Base-by-base conservation (phyloP, 2,113 vertebrate genomes). In the Aegypius monachus region DNA sequence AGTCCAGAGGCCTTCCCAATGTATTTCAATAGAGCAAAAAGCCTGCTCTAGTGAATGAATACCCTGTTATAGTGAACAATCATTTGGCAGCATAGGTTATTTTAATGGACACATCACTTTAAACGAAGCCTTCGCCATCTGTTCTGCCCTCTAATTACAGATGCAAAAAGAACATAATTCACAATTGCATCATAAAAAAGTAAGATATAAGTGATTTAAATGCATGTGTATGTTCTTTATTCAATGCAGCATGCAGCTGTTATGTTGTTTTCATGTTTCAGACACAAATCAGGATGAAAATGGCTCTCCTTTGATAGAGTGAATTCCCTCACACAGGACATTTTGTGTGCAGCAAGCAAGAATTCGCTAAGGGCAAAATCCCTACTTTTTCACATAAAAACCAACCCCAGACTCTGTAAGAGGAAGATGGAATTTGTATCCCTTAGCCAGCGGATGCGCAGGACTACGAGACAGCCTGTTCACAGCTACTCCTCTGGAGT, bases 171-270 rank as follows among this genome's bases (percentile, higher is more conserved):
- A 97, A 97, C 95, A 97, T 97, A 97, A 98, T 97, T 97, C 97
- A 98, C 97, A 97, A 98, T 94, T 96, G 97, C 91, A 95, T 96
- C 97, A 98, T 98, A 97, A 98, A 98, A 98, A 97, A 96, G 96
- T 98, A 98, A 98, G 98, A 98, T 98, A 98, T 98, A 98, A 98
- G 98, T 98, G 98, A 98, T 98, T 98, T 98, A 98, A 98, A 98
- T 98, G 98, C 98, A 98, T 98, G 98, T 98, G 98, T 96, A 97
- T 98, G 98, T 98, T 98, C 98, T 98, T 98, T 98, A 98, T 98
- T 98, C 98, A 98, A 98, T 96, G 97, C 98, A 97, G 98, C 97
- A 98, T 97, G 98, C 98, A 98, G 98, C 98, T 98, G 98, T 98
- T 98, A 98, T 88, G 98, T 98, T 98, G 98, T 98, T 98, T 98